These are phyloP conservation scores for Pseudolaguvia tuberculata DNA, from an alignment of 2,113 vertebrate species.

Conservation along the genomic window DNA sequence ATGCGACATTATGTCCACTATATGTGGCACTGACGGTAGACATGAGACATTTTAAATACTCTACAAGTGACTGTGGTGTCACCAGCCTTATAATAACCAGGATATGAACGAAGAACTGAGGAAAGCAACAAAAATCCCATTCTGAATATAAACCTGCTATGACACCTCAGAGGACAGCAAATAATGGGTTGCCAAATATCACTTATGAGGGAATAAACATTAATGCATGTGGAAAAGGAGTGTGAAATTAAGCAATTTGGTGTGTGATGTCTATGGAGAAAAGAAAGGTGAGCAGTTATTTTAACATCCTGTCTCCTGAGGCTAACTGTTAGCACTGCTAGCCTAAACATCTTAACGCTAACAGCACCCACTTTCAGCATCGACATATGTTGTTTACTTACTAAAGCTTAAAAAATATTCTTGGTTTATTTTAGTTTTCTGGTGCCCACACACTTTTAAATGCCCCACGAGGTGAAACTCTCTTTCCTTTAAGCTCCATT, in stretches of 20 bases:
- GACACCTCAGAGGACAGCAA: neutral
- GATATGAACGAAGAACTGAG: neutral
- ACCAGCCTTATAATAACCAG: neutral
- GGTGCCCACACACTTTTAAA: neutral
- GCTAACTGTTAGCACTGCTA: neutral
- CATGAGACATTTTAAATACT: no score
- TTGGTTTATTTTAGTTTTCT: neutral
- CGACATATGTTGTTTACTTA: neutral
- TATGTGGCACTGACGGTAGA: no score
- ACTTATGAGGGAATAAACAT: neutral
- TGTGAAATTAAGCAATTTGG: neutral
- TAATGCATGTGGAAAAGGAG: neutral
- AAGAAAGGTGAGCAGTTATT: neutral
- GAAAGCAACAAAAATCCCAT: neutral
- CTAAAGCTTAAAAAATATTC: neutral
- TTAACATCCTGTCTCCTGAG: neutral
- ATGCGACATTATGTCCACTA: no score
- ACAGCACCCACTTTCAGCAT: neutral
- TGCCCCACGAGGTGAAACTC: slow-evolving; percentile 14
- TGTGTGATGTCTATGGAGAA: neutral
- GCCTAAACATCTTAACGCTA: neutral
- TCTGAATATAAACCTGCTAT: neutral
- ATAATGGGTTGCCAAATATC: neutral
- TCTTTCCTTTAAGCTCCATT: slow-evolving; percentile 26
- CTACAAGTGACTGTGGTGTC: no score